Evolutionary conservation across 2,113 vertebrate species (phyloP), one percentile per base, ranked within the genome.

Genomic region (Excalfactoria chinensis): DNA sequence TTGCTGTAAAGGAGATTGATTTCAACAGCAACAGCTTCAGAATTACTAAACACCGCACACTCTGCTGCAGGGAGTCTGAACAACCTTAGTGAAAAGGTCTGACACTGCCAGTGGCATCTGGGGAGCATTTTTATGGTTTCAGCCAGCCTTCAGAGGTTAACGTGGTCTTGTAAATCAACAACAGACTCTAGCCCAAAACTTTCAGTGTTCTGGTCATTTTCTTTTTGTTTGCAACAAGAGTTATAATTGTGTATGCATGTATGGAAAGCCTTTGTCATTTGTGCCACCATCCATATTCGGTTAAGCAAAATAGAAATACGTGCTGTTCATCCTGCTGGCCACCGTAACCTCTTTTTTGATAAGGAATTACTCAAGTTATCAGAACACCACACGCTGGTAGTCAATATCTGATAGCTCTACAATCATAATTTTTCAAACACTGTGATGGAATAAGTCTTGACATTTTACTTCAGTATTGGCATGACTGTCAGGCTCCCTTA

Each of bases 401-500:
- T 58, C 73, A n/a, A 2, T 46, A 35, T 48, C 71, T 43, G 40
- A 1, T 14, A 77, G 23, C 48, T 88, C 60, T 40, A 3, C 37
- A 53, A 49, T 44, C 13, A 2, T 20, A 30, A 23, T 59, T 89
- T 77, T 87, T 75, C 48, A 66, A 66, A 9, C 49, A 75, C 49
- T 89, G 60, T 78, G 96, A 93, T 93, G 71, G 56, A 86, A 93
- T 91, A 62, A 37, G 94, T 84, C 18, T 86, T 95, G 93, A 93
- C 89, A 26, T 96, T 95, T 93, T 91, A 86, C 75, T 60, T 93
- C 56, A 56, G 53, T 89, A 44, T 74, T 77, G 72, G 58, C 44
- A 30, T 62, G 64, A 74, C 43, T 70, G 67, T 73, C 66, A 55
- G 66, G 34, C 20, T 78, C 3, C 25, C 62, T 82, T 73, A 78